phyloP scores from a whole-genome alignment of 2,797 vertebrate species.

The Parambassis ranga region DNA sequence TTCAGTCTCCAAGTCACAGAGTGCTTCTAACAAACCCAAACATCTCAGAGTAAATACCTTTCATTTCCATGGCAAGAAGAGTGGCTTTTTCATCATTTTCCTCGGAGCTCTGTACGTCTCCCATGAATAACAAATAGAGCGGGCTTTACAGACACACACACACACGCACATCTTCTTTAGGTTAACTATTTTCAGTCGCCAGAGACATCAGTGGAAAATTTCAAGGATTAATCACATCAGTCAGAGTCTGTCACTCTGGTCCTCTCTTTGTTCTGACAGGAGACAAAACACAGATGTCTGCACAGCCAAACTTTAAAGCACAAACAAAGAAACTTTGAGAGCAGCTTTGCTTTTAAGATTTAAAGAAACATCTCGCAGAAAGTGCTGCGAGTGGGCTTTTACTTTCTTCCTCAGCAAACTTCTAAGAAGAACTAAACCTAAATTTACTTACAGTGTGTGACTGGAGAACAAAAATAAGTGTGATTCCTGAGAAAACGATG shows the following conservation, averaged over 20 bases:
- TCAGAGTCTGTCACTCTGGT: conserved; percentile 8
- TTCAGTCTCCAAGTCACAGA: neutral
- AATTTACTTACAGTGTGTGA: neutral
- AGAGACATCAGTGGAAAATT: neutral
- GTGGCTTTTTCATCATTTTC: conserved; percentile 4
- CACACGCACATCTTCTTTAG: neutral
- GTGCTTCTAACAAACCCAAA: conserved; percentile 11
- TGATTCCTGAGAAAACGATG: neutral
- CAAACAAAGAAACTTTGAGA: neutral
- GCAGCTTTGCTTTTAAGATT: neutral
- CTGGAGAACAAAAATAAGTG: neutral
- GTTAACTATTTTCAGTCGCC: neutral
- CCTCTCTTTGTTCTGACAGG: conserved; percentile 14
- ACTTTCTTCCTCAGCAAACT: neutral
- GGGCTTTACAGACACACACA: neutral
- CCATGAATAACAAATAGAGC: conserved; percentile 31
- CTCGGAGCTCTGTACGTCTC: neutral
- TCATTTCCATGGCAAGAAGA: conserved; percentile 2
- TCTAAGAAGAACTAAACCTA: neutral
- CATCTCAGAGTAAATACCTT: conserved; percentile 15
- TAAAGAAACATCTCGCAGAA: neutral
- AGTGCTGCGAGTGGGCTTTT: neutral
- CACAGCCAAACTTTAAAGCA: neutral
- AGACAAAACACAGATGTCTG: conserved; percentile 9
- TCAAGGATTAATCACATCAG: neutral